Evolutionary conservation across 35 echinoderm and acorn worm species (phyloP).

Genomic region (Apostichopus californicus): DNA sequence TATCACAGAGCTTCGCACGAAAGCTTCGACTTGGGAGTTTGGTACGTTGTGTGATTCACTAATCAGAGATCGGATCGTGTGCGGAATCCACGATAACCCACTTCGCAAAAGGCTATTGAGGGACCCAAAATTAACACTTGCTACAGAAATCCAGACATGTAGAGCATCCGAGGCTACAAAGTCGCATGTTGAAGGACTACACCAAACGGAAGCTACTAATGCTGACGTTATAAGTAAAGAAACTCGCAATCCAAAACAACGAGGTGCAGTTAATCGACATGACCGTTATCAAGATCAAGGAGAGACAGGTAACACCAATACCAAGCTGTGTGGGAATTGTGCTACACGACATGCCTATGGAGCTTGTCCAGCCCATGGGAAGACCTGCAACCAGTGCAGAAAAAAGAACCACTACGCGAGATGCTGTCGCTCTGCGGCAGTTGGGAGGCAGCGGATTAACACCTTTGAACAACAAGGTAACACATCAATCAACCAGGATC

Average conservation of each 20-base stretch:
- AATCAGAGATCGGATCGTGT: constrained; percentile 48
- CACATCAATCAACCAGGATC: background rate
- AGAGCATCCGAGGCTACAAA: constrained; percentile 62
- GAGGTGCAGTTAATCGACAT: background rate
- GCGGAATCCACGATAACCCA: constrained; percentile 28
- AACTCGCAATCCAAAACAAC: background rate
- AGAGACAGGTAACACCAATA: background rate
- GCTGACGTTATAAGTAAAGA: background rate
- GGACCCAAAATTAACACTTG: constrained; percentile 29
- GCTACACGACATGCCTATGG: background rate
- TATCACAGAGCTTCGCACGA: constrained; percentile 45
- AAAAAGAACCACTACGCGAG: constrained; percentile 51
- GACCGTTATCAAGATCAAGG: background rate
- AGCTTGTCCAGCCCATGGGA: constrained; percentile 32
- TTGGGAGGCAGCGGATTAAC: background rate
- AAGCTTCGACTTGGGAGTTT: constrained; percentile 58
- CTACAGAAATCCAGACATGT: constrained; percentile 38
- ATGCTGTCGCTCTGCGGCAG: background rate
- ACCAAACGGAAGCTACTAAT: background rate
- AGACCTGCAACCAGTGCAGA: constrained; percentile 25
- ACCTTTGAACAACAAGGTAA: background rate
- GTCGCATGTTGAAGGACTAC: constrained; percentile 28
- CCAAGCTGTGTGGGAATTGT: constrained; percentile 40
- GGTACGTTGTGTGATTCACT: constrained; percentile 39
- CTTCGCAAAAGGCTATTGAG: constrained; percentile 18